phyloP scores from a whole-genome alignment of 2,797 vertebrate species.

The Chelon auratus region DNA sequence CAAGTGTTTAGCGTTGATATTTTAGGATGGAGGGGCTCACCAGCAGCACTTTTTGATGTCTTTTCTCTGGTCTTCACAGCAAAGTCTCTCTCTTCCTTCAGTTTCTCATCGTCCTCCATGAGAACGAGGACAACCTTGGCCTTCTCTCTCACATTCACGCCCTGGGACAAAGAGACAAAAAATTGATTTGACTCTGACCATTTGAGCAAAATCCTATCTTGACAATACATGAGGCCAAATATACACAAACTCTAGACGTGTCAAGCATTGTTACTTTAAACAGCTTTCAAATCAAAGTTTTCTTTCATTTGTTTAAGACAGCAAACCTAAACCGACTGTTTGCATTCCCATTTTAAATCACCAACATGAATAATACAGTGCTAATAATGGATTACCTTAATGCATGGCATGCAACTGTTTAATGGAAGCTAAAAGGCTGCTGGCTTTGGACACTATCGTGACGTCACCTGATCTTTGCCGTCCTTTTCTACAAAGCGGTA shows the following conservation, averaged over 20 bases:
- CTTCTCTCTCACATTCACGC: constrained; percentile 95
- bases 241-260: too few species aligned
- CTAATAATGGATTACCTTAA: background rate
- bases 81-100: constrained; percentile 94
- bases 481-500: constrained; percentile 96
- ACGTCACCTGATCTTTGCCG: constrained; percentile 92
- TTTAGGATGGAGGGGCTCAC: constrained; percentile 70
- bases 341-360: background rate
- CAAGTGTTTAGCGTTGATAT: background rate
- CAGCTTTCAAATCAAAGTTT: background rate
- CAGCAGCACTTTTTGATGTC: constrained; percentile 91
- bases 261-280: background rate
- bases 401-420: constrained; percentile 4
- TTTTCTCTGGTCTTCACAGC: constrained; percentile 98
- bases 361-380: background rate
- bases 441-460: constrained; percentile 1
- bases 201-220: background rate
- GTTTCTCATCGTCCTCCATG: constrained; percentile 93
- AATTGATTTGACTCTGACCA: background rate
- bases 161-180: constrained; percentile 72
- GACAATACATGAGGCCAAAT: background rate
- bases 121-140: constrained; percentile 94
- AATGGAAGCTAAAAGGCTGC: background rate
- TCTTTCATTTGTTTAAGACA: too few species aligned
- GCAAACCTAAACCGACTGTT: background rate